Evolutionary conservation across 2,113 vertebrate species (phyloP), one percentile per base, ranked within the genome.

Genomic region (Triplophysa siluroides): DNA sequence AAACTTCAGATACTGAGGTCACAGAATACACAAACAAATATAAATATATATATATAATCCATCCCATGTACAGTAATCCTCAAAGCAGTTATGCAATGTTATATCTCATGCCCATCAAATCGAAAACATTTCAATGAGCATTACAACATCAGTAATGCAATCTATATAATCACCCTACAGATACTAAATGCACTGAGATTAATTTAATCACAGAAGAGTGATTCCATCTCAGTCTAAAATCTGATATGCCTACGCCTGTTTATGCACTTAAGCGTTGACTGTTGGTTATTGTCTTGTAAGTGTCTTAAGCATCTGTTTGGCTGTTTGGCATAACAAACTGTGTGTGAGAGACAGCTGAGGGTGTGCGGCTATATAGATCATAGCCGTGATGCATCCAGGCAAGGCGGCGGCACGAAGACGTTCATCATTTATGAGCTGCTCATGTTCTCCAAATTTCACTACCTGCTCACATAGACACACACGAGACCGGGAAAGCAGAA

Each of bases 361-460:
- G n/a, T 13, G 19, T 54, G 62, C 2, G 19, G 45, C 33, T 41
- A 67, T 45, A 78, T 56, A 81, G 29, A 76, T 81, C 73, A 81
- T 67, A 76, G 79, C 68, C 24, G 62, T 65, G 54, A 61, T 54
- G 62, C 24, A 74, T 65, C n/a, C 64, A 72, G 67, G 67, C 64
- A 50, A 38, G 62, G 70, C 45, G n/a, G 19, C 38, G 38, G 64
- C 14, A 60, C 58, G 47, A 43, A 75, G 71, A 79, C 65, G 76
- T 83, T 77, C 64, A 81, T 85, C 76, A 83, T 85, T 83, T 76
- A 81, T 81, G 77, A 83, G 72, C 68, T 65, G 71, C 26, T 67
- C 71, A 45, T 72, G 66, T 81, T 79, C 67, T 81, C 71, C 62
- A 81, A 79, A 83, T 81, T 81, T 76, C 56, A 63, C 82, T 81